Conservation (phyloP, 37 sponge, comb jelly and placozoan genomes). For the Diacarnus erythraeanus region DNA sequence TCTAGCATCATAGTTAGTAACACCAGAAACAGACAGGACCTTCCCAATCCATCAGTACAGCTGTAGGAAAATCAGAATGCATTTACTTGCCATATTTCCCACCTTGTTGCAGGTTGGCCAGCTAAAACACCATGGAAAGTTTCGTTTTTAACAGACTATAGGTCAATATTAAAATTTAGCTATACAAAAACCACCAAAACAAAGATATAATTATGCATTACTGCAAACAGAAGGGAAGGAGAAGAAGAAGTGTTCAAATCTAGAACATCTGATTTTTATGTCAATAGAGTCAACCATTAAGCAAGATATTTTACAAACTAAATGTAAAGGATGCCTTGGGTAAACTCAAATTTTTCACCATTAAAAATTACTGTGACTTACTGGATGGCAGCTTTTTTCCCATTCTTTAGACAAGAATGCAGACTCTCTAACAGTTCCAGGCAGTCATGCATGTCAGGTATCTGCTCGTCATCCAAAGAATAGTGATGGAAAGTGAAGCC, state of each 20-base stretch:
- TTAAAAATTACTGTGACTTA: too few species aligned
- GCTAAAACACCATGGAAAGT: not conserved
- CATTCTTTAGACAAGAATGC: conserved; percentile 15
- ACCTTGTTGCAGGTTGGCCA: too few species aligned
- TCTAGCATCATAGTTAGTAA: conserved; percentile 63
- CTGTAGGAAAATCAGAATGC: conserved; percentile 26
- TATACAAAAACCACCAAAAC: too few species aligned
- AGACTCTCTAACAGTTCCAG: conserved; percentile 50
- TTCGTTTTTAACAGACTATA: not conserved
- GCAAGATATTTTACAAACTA: too few species aligned
- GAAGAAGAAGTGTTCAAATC: too few species aligned
- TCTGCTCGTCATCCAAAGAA: conserved; percentile 41
- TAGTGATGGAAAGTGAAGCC: conserved; percentile 61
- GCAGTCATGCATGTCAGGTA: conserved; percentile 21
- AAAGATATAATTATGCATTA: too few species aligned
- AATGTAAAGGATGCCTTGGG: too few species aligned
- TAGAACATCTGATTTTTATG: too few species aligned
- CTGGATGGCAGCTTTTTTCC: conserved; percentile 53
- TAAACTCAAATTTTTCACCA: too few species aligned
- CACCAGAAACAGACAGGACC: conserved; percentile 67
- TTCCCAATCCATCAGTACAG: conserved; percentile 76
- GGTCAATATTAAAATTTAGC: not conserved
- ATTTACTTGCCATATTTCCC: too few species aligned
- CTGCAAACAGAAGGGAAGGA: too few species aligned
- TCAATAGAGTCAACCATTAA: too few species aligned